Base-by-base conservation (phyloP, 2,113 vertebrate genomes). In the Pontoporia blainvillei region DNA sequence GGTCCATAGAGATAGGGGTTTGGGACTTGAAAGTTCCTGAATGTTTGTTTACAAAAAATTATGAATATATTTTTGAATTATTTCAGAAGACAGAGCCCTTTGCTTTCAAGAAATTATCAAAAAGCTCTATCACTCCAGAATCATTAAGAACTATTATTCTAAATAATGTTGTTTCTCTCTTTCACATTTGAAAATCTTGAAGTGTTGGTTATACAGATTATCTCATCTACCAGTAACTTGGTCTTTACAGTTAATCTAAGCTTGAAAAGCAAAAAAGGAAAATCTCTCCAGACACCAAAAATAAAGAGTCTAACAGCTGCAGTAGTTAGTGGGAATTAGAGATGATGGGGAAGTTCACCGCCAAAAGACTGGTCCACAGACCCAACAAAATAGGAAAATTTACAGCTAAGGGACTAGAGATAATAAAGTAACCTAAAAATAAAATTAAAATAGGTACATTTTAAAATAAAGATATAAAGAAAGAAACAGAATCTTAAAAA, bases 181-280 rank as follows among this genome's bases (percentile, higher is more conserved):
- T 92, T 88, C 64, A 83, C 17, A 87, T 57, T 21, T 96, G 71
- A 96, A 86, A 96, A 85, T 84, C 36, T 84, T 64, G 11, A 96
- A 79, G 49, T 76, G 57, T 27, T 89, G 29, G 67, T 84, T 92
- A 84, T 64, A 75, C 10, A 71, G 57, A 94, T 10, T 44, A 49
- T 36, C 36, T 73, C 54, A 86, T 25, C 41, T 36, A 79, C 75
- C 79, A 75, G 29, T 41, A 91, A 96, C 64, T 44, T 90, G 14
- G 41, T 61, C 90, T 91, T 95, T 76, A 93, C 52, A 67, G 46
- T 59, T 86, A 61, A 81, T 31, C 59, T 36, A 81, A 92, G 34
- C 29, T 91, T 31, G 11, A 61, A 81, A 81, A 88, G n/a, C 46
- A 83, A 84, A 82, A 92, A 82, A 13, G 84, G 49, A 94, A 94